Percentiles rank a stretch among this genome's conserved stretches.
Evolutionary conservation across 2,113 vertebrate species (phyloP).

Genomic region (Collichthys lucidus): DNA sequence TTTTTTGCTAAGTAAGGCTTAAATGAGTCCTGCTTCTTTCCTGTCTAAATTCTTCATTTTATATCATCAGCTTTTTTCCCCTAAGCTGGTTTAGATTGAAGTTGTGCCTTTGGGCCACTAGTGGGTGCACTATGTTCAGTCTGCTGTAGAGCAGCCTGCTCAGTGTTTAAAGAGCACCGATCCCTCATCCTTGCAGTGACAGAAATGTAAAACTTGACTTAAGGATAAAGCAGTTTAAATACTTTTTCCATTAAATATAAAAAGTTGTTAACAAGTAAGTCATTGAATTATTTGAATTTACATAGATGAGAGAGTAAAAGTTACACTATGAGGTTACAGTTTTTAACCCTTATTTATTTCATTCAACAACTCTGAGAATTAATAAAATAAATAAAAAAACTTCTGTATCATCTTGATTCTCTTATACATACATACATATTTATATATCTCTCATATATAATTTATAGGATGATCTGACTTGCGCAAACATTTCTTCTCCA

Average conservation of each 20-base stretch:
- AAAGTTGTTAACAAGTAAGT: background rate
- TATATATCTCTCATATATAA: no score
- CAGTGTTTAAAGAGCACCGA: background rate
- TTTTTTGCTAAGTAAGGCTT: no score
- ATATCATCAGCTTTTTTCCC: background rate
- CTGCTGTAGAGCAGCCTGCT: background rate
- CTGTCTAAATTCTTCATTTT: background rate
- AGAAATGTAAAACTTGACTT: background rate
- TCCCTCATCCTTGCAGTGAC: slow-evolving; percentile 15
- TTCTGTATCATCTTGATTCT: background rate
- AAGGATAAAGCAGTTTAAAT: background rate
- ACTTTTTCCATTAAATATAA: background rate
- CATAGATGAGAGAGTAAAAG: no score
- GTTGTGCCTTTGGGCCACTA: slow-evolving; percentile 66
- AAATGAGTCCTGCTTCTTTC: background rate
- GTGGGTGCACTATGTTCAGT: slow-evolving; percentile 71
- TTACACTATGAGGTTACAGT: background rate
- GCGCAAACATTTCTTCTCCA: background rate
- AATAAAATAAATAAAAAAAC: background rate
- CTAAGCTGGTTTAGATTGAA: slow-evolving; percentile 26
- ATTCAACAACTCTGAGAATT: background rate
- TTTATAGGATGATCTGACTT: background rate
- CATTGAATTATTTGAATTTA: background rate
- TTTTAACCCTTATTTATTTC: no score
- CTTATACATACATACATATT: no score